These are phyloP conservation scores for Norana najaformis DNA, from an alignment of 2,888 invertebrate species.

Conservation along the genomic window DNA sequence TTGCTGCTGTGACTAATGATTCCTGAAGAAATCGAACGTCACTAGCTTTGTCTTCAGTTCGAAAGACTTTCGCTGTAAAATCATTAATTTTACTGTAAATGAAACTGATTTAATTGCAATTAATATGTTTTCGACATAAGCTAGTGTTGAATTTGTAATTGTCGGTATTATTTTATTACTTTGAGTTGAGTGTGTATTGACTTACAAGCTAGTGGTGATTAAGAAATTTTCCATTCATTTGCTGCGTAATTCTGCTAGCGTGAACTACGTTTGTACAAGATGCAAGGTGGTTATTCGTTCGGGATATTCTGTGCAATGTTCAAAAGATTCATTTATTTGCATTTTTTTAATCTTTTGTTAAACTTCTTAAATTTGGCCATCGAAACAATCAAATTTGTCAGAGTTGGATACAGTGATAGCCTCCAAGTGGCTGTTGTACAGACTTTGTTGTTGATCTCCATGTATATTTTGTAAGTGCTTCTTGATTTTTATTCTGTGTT, in stretches of 20 bases:
- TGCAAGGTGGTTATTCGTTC: neutral
- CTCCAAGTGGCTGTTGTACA: neutral
- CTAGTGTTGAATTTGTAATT: no score
- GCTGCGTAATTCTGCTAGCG: neutral
- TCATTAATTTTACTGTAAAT: neutral
- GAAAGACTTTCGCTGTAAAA: neutral
- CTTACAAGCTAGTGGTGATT: neutral
- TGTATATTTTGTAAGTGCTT: neutral
- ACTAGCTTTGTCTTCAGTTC: neutral
- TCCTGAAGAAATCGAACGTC: neutral
- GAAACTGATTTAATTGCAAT: neutral
- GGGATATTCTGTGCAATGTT: neutral
- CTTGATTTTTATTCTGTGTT: neutral
- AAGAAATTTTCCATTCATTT: neutral
- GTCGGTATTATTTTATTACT: neutral
- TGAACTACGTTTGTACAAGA: neutral
- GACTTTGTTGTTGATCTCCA: neutral
- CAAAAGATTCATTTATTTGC: neutral
- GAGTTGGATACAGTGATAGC: neutral
- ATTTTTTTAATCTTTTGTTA: slow-evolving; percentile 5
- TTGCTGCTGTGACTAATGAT: neutral
- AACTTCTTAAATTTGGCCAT: neutral
- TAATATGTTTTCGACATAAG: neutral
- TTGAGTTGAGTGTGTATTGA: neutral
- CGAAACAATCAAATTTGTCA: neutral